Percentiles rank a stretch among this genome's conserved stretches.
Evolutionary conservation across 2,888 invertebrate genomes (phyloP).

Genomic region (Elysia crispata): DNA sequence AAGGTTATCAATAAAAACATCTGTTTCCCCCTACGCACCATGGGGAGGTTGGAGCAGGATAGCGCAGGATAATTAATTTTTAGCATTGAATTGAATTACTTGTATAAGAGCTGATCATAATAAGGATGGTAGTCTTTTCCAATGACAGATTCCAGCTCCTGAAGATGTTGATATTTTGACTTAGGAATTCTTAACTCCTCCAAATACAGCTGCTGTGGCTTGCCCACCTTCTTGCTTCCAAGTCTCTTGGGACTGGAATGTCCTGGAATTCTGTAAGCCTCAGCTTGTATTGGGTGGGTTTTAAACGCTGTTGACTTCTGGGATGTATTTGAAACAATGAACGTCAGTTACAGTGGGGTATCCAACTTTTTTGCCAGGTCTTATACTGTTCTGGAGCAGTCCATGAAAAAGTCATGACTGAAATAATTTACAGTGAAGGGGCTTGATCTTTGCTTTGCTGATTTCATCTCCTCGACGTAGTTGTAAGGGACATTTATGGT

Average conservation of each 20-base stretch:
- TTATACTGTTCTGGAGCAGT: constrained; percentile 40
- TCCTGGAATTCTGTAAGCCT: neutral
- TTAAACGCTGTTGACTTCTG: constrained; percentile 7
- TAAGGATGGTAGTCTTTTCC: too few species aligned
- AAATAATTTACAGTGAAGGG: constrained; percentile 42
- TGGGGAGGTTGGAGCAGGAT: too few species aligned
- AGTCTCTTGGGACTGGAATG: constrained; percentile 13
- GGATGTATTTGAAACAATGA: constrained; percentile 39
- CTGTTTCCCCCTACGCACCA: too few species aligned
- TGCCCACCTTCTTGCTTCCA: too few species aligned
- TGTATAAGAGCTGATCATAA: too few species aligned
- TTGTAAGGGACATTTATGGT: constrained; percentile 45
- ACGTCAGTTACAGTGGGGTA: constrained; percentile 48
- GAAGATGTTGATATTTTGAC: too few species aligned
- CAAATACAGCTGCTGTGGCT: too few species aligned
- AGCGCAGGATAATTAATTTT: too few species aligned
- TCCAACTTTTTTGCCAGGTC: constrained; percentile 41
- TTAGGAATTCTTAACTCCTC: too few species aligned
- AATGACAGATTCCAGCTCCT: too few species aligned
- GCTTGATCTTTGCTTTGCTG: constrained; percentile 2
- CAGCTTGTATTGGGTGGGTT: constrained; percentile 7
- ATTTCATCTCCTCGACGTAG: constrained; percentile 25
- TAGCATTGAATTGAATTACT: too few species aligned
- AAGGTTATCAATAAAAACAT: too few species aligned
- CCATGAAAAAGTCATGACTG: constrained; percentile 45